Evolutionary conservation across 2,888 invertebrate genomes (phyloP), one percentile per base, ranked within the genome.

Genomic region (Yponomeuta cagnagella): DNA sequence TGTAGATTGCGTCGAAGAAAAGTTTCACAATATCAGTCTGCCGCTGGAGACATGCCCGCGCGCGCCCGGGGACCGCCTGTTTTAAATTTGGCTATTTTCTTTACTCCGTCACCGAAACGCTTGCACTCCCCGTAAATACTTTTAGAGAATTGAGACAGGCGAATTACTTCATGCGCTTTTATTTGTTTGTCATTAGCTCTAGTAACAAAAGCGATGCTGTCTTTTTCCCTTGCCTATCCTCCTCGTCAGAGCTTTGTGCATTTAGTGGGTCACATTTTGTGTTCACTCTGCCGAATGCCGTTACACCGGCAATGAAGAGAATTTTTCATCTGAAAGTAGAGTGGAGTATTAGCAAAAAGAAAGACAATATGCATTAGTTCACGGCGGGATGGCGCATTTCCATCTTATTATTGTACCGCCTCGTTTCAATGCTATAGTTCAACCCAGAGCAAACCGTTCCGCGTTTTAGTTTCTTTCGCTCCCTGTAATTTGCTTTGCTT

Each of bases 1-100:
- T 90, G 91, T 88, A 90, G 88, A 90, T 90, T 90, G 86, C 84
- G 84, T 82, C 82, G 83, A 90, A 89, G 89, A 87, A 89, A 91
- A 90, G 88, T 90, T 90, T 88, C 82, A 88, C 86, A 90, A 91
- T 90, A 90, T 90, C 89, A 88, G 88, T 84, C 82, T 83, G 82
- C 78, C 84, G 81, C 80, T 37, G 15, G 79, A 79, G 81, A 81
- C 81, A 75, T 73, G 77, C 82, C 77, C 81, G 81, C 78, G 79
- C 12, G 76, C 78, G 82, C 86, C 84, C 75, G 73, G 52, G 86
- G 82, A 88, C 85, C 78, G 77, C 76, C 77, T 80, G 82, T 86
- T 85, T 88, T 87, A 86, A 87, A 89, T 86, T 88, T 81, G 80
- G 80, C 83, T 81, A 79, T 83, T 82, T 83, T 83, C 82, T 81